Evolutionary conservation across 2,888 invertebrate genomes (phyloP), one percentile per base, ranked within the genome.

Genomic region (Noctua janthe): DNA sequence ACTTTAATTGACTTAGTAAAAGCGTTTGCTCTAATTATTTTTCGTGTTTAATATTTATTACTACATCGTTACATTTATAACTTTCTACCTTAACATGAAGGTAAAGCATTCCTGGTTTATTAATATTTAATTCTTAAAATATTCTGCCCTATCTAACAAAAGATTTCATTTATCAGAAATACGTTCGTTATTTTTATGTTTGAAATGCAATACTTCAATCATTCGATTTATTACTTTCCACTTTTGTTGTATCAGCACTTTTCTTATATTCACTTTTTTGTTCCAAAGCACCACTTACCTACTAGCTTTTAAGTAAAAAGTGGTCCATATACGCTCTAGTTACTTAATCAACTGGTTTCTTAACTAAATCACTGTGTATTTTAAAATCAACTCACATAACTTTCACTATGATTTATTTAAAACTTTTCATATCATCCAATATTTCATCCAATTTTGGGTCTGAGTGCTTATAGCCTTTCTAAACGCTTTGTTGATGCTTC

Each of bases 21-120:
- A 66, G 0, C 15, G 29, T 64, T 73, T 70, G 62, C 49, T 85
- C 49, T 70, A 7, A 7, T 69, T 62, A 29, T 2, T 56, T 23
- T 29, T 13, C n/a, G 11, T n/a, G 59, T 43, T n/a, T 43, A 11
- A 29, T 17, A 20, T 29, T 43, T 11, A 29, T 29, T 35, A 17
- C 59, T n/a, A 10, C 2, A 47, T 54, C 17, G 17, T 23, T 54
- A 0, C 2, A 43, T 43, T 75, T 29, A 6, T 15, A 23, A 15
- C 3, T 51, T 74, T 51, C 20, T 67, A 15, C 29, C 29, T 29
- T 29, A 29, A 29, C 29, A 29, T 29, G 29, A 29, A 29, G 29
- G 29, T 29, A 29, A 29, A 29, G 29, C 29, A 29, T 29, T 29
- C 29, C 29, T 29, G 29, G 29, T 29, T 29, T 29, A 29, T 29